A percentile compares a stretch with the other conserved stretches of the same genome.
Evolutionary conservation across 2,888 invertebrate genomes (phyloP).

Genomic region (Chaitophorus viminalis): DNA sequence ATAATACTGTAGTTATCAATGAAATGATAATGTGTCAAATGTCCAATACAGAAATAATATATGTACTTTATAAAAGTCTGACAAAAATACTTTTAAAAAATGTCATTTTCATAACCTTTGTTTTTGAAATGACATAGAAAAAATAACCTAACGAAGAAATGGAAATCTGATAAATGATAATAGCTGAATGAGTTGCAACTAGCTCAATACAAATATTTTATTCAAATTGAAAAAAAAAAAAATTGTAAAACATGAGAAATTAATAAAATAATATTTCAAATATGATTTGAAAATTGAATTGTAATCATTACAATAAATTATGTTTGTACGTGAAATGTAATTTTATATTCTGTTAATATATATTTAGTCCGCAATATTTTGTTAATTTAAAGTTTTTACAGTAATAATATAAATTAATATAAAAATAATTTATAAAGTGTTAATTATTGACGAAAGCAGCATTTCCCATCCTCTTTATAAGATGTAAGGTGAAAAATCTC

Average conservation of each 20-base stretch:
- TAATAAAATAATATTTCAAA: neutral
- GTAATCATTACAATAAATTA: too few relatives aligned
- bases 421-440: too few relatives aligned
- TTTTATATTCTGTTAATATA: too few relatives aligned
- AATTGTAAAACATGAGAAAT: too few relatives aligned
- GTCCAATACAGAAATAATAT: constrained; percentile 4
- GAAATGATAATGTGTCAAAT: neutral
- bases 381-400: too few relatives aligned
- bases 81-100: neutral
- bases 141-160: neutral
- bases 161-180: neutral
- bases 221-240: neutral
- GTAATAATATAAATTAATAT: too few relatives aligned
- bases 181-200: neutral
- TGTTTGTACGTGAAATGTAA: too few relatives aligned
- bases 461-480: too few relatives aligned
- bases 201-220: neutral
- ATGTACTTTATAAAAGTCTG: neutral
- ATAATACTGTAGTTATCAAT: neutral
- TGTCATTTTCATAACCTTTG: neutral
- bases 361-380: too few relatives aligned
- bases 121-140: neutral
- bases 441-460: too few relatives aligned
- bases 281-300: neutral
- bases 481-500: too few relatives aligned